phyloP scores from a whole-genome alignment of 2,113 vertebrate species.

The Monarcha castaneiventris region DNA sequence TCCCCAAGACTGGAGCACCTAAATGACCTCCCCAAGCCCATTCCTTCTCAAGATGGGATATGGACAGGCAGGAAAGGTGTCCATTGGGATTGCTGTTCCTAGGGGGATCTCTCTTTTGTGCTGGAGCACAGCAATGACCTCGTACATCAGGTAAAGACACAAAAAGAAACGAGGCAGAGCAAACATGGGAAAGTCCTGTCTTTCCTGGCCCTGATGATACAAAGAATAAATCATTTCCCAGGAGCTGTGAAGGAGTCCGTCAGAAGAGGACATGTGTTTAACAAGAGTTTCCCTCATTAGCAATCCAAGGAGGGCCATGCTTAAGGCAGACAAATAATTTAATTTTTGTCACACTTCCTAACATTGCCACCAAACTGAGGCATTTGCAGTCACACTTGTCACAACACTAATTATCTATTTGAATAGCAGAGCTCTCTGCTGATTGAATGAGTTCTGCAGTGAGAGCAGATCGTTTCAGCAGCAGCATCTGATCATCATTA shows the following conservation, averaged over 20 bases:
- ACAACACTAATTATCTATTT: conserved; percentile 48
- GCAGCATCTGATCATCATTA: not conserved
- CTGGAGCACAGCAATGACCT: not conserved
- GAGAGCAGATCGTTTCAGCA: conserved; percentile 21
- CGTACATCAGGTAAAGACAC: not conserved
- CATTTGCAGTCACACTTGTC: conserved; percentile 42
- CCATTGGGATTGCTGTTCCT: not conserved
- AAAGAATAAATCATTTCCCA: not conserved
- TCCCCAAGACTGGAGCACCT: not conserved
- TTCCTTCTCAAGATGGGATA: not conserved
- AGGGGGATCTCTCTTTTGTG: not conserved
- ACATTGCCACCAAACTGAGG: conserved; percentile 20
- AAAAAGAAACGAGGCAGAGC: not conserved
- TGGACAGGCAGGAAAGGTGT: not conserved
- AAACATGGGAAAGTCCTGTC: not conserved
- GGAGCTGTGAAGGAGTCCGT: not conserved
- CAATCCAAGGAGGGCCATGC: not conserved
- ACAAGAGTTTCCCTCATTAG: not conserved
- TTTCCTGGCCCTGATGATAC: not conserved
- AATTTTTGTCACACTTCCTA: conserved; percentile 51
- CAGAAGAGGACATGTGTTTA: not conserved
- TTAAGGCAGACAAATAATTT: conserved; percentile 29
- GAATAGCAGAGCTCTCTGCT: conserved; percentile 27
- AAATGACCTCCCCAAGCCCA: rapidly evolving
- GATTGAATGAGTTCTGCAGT: not conserved